These are phyloP conservation scores for Oreortyx pictus DNA, from an alignment of 2,797 vertebrate species.

Conservation along the genomic window DNA sequence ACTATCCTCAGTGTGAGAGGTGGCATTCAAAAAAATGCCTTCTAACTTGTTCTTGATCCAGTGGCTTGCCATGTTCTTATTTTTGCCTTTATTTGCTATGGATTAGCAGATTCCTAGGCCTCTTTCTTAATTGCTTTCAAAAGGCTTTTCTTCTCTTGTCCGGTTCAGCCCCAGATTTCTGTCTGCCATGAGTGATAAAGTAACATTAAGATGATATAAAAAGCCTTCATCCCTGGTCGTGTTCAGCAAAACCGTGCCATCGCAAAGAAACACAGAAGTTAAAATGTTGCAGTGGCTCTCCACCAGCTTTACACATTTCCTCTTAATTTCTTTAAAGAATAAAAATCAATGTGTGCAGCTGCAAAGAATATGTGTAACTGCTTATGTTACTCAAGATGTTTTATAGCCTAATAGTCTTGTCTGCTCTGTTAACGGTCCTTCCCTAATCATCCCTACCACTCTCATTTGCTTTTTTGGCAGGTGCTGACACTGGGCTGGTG, in stretches of 20 bases:
- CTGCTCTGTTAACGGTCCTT: not conserved
- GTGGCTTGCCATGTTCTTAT: not conserved
- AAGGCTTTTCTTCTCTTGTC: not conserved
- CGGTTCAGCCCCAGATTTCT: not conserved
- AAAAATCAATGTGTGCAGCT: not conserved
- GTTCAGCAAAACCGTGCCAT: not conserved
- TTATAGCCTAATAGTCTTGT: fast-evolving
- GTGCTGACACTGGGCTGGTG: not conserved
- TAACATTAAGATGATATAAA: not conserved
- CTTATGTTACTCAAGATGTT: not conserved
- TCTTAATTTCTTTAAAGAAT: not conserved
- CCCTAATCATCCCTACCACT: not conserved
- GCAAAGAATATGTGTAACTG: not conserved
- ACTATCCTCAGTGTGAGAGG: not conserved
- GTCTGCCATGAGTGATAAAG: not conserved
- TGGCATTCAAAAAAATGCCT: not conserved
- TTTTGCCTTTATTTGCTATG: not conserved
- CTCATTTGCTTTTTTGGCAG: not conserved
- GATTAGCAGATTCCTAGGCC: not conserved
- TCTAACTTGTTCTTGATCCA: not conserved
- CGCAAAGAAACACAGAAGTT: not conserved
- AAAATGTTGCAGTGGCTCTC: not conserved
- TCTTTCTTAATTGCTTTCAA: not conserved
- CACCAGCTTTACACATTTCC: not conserved
- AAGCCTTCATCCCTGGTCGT: not conserved